Evolutionary conservation across 2,888 invertebrate species (phyloP).

Genomic region (Ditylenchus weischeri): DNA sequence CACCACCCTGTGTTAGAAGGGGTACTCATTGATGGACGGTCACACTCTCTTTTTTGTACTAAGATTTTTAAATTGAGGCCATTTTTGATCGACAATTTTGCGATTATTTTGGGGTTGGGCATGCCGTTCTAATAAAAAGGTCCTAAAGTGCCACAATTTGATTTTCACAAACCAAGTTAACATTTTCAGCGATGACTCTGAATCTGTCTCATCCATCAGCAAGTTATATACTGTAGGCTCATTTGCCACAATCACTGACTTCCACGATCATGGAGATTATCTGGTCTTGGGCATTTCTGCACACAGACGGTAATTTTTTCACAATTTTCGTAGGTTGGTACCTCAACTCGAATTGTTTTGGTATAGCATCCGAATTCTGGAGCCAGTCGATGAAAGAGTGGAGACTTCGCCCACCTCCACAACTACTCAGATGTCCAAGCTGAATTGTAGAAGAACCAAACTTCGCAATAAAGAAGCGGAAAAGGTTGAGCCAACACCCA

Average conservation of each 20-base stretch:
- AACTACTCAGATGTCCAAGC: conserved; percentile 20
- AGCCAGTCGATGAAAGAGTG: conserved; percentile 29
- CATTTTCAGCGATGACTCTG: conserved; percentile 66
- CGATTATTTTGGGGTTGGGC: too few relatives aligned
- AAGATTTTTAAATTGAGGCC: too few relatives aligned
- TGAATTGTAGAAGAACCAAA: conserved; percentile 31
- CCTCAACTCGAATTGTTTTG: not conserved
- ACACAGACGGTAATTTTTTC: too few relatives aligned
- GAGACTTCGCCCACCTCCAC: not conserved
- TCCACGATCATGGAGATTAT: conserved; percentile 64
- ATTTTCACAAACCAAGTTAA: too few relatives aligned
- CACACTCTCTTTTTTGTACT: too few relatives aligned
- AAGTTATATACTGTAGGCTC: conserved; percentile 87
- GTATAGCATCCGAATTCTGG: conserved; percentile 36
- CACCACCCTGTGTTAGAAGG: too few relatives aligned
- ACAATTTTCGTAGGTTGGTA: too few relatives aligned
- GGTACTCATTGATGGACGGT: too few relatives aligned
- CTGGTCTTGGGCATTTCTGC: too few relatives aligned
- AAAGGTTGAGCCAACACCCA: conserved; percentile 5
- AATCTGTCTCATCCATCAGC: conserved; percentile 76
- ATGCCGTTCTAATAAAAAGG: too few relatives aligned
- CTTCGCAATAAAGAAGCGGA: conserved; percentile 20
- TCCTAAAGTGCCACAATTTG: too few relatives aligned
- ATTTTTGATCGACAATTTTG: too few relatives aligned
- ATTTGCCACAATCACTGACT: conserved; percentile 95